Evolutionary conservation across 2,888 invertebrate genomes (phyloP), one percentile per base, ranked within the genome.

Genomic region (Palloptera scutellata): DNA sequence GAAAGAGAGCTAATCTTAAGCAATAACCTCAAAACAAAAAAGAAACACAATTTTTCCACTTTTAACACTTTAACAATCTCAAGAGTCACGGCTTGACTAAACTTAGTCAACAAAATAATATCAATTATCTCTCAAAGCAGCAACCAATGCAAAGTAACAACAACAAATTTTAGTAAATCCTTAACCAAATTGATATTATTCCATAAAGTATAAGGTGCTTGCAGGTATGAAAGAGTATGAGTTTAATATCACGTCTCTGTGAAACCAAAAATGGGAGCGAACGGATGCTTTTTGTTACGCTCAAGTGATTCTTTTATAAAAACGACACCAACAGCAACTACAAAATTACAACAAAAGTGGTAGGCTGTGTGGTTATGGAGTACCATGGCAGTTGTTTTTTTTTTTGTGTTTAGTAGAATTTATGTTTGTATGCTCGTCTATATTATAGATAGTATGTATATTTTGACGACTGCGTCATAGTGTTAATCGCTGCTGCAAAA

Each of bases 241-340:
- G 30, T 30, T 30, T 30, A 30, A 30, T 30, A 30, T 30, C 30
- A 30, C 30, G 30, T 30, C 30, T 30, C 30, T 30, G 6, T 30
- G 30, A 30, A 30, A 30, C 30, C 30, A 30, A 30, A 72, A 75
- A 76, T 75, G 74, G 73, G 73, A 74, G 74, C 76, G 74, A 77
- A 70, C 77, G 78, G 78, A 77, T 76, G 76, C 72, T 77, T 76
- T 77, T 73, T 75, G 81, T 81, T 79, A 78, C 81, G 82, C 79
- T 79, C 74, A 78, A 81, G 72, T 80, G 80, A 77, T 71, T 80
- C 72, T 73, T 74, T 67, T 30, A 30, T 45, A 17, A 30, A 19
- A 40, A 42, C 64, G 51, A n/a, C 15, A n/a, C 4, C 64, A 59
- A 6, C 19, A 42, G 42, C 43, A 67, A 73, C 60, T 66, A 65